Evolutionary conservation across 1,140 invertebrate species (phyloP), one percentile per base, ranked within the genome.

Genomic region (Caenorhabditis inopinata): DNA sequence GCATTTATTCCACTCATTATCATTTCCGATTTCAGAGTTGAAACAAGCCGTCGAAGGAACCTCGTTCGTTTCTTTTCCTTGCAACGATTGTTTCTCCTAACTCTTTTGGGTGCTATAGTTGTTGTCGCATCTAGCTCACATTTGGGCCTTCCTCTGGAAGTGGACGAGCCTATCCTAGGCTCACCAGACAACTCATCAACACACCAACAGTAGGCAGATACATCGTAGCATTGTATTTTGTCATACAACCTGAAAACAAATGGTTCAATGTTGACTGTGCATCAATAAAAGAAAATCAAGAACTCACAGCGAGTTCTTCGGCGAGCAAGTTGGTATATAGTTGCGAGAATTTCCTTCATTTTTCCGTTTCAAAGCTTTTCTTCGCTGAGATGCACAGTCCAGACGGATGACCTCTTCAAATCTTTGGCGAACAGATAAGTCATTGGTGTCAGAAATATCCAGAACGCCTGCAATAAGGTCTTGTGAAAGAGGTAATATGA

Each of bases 1-100:
- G 74, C 47, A 75, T 75, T 49, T 47, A 45, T 58, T 46, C 78
- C 47, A 49, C 29, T 62, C 78, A 79, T 74, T 38, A 79, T 79
- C 78, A 79, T 79, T 51, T 79, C 78, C 23, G 78, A 68, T 51
- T 79, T 79, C 18, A 79, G 23, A 29, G 78, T 68, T 42, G 78
- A 42, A 18, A 62, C 58, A 5, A 79, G n/a, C 45, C 78, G 42
- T 12, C 78, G 32, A 5, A 79, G 48, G 29, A 79, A 79, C n/a
- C 78, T 38, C 2, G 73, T 74, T 12, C 78, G 35, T 21, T n/a
- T 68, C 58, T 68, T 68, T 21, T 68, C 58, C n/a, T 68, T 68
- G 9, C 58, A 68, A 16, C 58, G 29, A 68, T 68, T 68, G n/a
- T 68, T 68, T 68, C 58, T 38, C 38, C 58, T 29, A 2, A 38